phyloP scores from a whole-genome alignment of 2,113 vertebrate species.

The Leptobrachium leishanense region DNA sequence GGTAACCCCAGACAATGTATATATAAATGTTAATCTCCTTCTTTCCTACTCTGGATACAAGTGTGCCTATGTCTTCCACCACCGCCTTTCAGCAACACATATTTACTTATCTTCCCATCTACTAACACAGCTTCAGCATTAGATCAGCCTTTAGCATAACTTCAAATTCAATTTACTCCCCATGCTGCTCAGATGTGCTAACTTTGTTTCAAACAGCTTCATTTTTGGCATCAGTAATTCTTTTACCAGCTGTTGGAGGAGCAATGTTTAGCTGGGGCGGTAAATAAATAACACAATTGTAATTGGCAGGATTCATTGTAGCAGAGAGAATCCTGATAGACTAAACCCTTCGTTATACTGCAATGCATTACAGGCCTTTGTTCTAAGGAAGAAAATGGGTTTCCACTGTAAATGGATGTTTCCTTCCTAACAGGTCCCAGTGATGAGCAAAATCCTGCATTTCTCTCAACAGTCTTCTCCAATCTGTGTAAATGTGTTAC shows the following conservation, averaged over 20 bases:
- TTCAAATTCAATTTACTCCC: not conserved
- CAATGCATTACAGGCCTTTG: not conserved
- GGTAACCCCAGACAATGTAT: too few relatives aligned
- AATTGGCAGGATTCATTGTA: slow-evolving; percentile 1
- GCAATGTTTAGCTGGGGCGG: not conserved
- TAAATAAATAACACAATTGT: not conserved
- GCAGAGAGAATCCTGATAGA: not conserved
- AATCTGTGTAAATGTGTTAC: not conserved
- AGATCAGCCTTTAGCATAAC: not conserved
- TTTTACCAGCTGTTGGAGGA: not conserved
- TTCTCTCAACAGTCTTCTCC: not conserved
- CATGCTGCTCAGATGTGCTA: not conserved
- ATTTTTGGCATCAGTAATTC: not conserved
- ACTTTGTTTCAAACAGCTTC: not conserved
- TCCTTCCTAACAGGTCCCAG: not conserved
- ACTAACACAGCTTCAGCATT: too few relatives aligned
- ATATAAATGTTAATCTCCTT: too few relatives aligned
- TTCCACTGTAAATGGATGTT: not conserved
- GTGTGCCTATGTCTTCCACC: too few relatives aligned
- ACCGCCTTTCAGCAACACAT: too few relatives aligned
- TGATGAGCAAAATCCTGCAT: not conserved
- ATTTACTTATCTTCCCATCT: too few relatives aligned
- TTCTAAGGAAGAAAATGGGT: not conserved
- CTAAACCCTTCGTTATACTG: not conserved
- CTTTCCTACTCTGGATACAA: too few relatives aligned